Evolutionary conservation across 1,140 invertebrate species (phyloP).

Genomic region (Octopus bimaculoides): DNA sequence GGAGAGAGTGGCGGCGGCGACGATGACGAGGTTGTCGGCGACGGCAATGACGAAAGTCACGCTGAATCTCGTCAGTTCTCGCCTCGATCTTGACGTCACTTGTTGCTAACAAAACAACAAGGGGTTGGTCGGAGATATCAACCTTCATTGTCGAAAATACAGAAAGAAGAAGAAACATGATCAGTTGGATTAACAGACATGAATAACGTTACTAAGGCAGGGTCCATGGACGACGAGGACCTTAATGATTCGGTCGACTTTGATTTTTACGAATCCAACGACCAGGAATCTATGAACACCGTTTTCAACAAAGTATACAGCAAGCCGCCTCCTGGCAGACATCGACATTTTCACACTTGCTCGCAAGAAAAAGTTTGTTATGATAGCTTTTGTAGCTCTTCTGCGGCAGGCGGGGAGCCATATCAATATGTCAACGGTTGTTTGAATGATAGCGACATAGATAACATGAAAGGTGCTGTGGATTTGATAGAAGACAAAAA

Average conservation of each 20-base stretch:
- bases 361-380: background rate
- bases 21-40: background rate
- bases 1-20: background rate
- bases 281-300: background rate
- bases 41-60: background rate
- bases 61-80: background rate
- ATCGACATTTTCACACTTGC: background rate
- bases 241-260: background rate
- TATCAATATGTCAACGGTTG: no score
- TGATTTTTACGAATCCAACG: background rate
- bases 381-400: background rate
- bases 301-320: background rate
- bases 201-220: background rate
- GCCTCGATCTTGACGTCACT: background rate
- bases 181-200: background rate
- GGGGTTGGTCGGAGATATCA: background rate
- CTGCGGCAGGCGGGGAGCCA: no score
- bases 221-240: background rate
- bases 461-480: no score
- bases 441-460: no score
- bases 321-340: background rate
- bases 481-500: no score
- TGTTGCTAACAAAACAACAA: slow-evolving; percentile 9
- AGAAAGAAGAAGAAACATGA: background rate
- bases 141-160: background rate